phyloP scores from a whole-genome alignment of 2,888 invertebrate species.

The Halictus quadricinctus region DNA sequence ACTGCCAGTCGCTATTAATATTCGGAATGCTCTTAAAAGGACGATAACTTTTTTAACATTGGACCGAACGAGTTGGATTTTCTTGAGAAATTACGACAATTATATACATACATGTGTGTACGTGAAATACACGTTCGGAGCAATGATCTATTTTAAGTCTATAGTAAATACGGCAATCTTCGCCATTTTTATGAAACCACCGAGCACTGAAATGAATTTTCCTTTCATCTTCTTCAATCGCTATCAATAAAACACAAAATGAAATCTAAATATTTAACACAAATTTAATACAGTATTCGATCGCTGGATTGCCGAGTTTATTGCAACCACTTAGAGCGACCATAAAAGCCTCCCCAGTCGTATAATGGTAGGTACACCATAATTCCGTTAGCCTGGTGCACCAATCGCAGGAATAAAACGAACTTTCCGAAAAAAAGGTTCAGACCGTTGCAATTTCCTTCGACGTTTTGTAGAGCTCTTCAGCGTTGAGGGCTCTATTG shows the following conservation, averaged over 20 bases:
- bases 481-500: constrained; percentile 16
- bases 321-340: neutral
- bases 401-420: neutral
- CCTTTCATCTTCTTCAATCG: neutral
- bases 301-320: neutral
- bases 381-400: constrained; percentile 7
- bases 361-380: neutral
- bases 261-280: neutral
- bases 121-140: neutral
- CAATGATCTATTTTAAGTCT: neutral
- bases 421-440: constrained; percentile 32
- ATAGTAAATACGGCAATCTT: neutral
- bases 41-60: too few relatives aligned
- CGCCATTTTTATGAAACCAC: neutral
- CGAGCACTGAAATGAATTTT: neutral
- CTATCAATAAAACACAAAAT: neutral
- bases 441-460: constrained; percentile 24
- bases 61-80: too few relatives aligned
- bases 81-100: too few relatives aligned
- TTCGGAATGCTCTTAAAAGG: too few relatives aligned
- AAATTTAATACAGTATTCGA: neutral
- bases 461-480: neutral
- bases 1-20: too few relatives aligned
- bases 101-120: too few relatives aligned
- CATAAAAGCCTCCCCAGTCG: neutral